Conservation (phyloP, 1,140 invertebrate species). For the Drosophila bocqueti region DNA sequence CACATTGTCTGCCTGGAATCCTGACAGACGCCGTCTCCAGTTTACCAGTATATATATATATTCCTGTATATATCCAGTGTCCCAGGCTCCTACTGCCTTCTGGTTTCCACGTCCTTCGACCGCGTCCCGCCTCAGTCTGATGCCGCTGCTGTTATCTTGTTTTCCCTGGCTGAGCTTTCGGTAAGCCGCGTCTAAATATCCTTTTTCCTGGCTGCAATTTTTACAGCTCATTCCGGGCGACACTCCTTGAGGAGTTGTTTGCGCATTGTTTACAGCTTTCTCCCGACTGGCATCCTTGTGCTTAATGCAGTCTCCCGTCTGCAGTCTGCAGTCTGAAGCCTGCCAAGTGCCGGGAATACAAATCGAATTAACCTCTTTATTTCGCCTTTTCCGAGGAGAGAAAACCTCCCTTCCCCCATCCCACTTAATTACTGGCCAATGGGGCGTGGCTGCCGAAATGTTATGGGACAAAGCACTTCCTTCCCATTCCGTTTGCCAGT, state of each 20-base stretch:
- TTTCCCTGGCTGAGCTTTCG: slow-evolving; percentile 56
- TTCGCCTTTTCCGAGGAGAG: not conserved
- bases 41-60: not conserved
- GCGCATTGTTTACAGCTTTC: slow-evolving; percentile 69
- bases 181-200: slow-evolving; percentile 75
- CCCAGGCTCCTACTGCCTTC: not conserved
- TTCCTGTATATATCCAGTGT: not conserved
- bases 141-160: slow-evolving; percentile 43
- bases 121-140: not conserved
- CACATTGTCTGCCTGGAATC: slow-evolving; percentile 63
- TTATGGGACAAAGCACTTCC: slow-evolving; percentile 30
- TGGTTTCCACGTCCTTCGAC: not conserved
- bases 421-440: slow-evolving; percentile 43
- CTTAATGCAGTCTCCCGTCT: slow-evolving; percentile 62
- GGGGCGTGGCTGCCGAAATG: slow-evolving; percentile 36
- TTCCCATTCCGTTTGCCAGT: not conserved
- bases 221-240: slow-evolving; percentile 76
- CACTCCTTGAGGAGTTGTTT: slow-evolving; percentile 66
- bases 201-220: slow-evolving; percentile 50
- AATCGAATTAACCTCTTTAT: slow-evolving; percentile 72
- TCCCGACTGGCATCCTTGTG: slow-evolving; percentile 12
- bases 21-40: slow-evolving; percentile 25
- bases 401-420: no score
- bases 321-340: slow-evolving; percentile 1
- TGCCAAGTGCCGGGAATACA: slow-evolving; percentile 73